A percentile compares a stretch with the other conserved stretches of the same genome.
Conservation (phyloP, 2,797 vertebrate species). For the Emys orbicularis region DNA sequence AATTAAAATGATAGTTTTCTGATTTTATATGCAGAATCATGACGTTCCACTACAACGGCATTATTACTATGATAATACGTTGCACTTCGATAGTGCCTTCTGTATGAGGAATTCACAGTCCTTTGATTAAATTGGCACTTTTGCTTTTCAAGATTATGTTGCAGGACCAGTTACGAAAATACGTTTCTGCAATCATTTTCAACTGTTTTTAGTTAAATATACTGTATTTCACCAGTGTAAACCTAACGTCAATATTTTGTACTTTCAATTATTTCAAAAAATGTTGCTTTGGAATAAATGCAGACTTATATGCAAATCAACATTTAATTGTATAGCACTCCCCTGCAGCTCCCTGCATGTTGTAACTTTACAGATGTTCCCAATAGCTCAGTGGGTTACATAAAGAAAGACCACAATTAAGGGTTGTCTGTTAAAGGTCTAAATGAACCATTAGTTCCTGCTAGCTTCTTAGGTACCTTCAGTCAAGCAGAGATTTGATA, state of each 20-base stretch:
- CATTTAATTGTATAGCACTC: not conserved
- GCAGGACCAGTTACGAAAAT: not conserved
- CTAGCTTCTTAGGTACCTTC: not conserved
- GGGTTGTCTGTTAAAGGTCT: not conserved
- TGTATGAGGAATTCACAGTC: not conserved
- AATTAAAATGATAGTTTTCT: not conserved
- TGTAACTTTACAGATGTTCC: conserved; percentile 31
- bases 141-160: not conserved
- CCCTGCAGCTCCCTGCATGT: not conserved
- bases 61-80: not conserved
- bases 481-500: conserved; percentile 23
- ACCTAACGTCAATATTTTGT: not conserved
- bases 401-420: not conserved
- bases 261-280: not conserved
- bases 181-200: not conserved
- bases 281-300: not conserved
- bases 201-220: not conserved
- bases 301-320: not conserved
- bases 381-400: not conserved
- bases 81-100: not conserved
- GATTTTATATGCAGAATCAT: not conserved
- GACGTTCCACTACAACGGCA: not conserved
- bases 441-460: not conserved
- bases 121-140: not conserved
- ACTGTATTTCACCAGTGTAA: conserved; percentile 13